Conservation (phyloP, 2,888 invertebrate species). For the Mylabris sibirica region DNA sequence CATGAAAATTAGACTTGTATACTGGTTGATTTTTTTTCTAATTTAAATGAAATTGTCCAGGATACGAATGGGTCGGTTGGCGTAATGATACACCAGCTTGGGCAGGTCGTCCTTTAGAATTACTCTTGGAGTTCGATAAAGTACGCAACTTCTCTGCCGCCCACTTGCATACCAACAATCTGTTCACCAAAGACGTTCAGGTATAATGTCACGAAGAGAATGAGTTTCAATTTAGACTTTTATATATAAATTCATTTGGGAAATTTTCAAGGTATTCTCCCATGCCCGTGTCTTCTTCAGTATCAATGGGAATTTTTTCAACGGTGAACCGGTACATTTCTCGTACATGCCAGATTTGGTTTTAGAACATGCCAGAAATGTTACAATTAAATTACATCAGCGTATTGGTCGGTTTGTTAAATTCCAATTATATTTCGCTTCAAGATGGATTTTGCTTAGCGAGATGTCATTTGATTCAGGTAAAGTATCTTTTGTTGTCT, state of each 20-base stretch:
- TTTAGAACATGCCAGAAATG: slow-evolving; percentile 81
- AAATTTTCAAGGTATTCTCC: slow-evolving; percentile 69
- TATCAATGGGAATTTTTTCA: slow-evolving; percentile 75
- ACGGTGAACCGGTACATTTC: slow-evolving; percentile 75
- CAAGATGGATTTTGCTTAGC: slow-evolving; percentile 85
- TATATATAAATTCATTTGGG: slow-evolving; percentile 16
- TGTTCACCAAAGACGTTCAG: slow-evolving; percentile 78
- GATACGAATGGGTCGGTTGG: slow-evolving; percentile 89
- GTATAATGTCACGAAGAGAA: slow-evolving; percentile 54
- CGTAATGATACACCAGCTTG: slow-evolving; percentile 71
- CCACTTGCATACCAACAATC: slow-evolving; percentile 79
- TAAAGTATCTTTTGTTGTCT: slow-evolving; percentile 70
- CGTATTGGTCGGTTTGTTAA: slow-evolving; percentile 78
- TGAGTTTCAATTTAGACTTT: slow-evolving; percentile 3
- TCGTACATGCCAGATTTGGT: slow-evolving; percentile 78
- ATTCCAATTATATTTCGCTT: slow-evolving; percentile 79
- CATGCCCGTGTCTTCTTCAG: slow-evolving; percentile 80
- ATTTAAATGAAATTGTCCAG: slow-evolving; percentile 58
- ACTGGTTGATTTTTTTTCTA: too few species aligned
- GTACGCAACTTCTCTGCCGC: slow-evolving; percentile 79
- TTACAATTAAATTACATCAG: slow-evolving; percentile 81
- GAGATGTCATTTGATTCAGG: slow-evolving; percentile 85
- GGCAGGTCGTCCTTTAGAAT: slow-evolving; percentile 72
- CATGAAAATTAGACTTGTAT: background rate
- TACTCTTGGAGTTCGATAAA: slow-evolving; percentile 80